Conservation (phyloP, 2,888 invertebrate genomes). For the Alloscopus bannaensis region DNA sequence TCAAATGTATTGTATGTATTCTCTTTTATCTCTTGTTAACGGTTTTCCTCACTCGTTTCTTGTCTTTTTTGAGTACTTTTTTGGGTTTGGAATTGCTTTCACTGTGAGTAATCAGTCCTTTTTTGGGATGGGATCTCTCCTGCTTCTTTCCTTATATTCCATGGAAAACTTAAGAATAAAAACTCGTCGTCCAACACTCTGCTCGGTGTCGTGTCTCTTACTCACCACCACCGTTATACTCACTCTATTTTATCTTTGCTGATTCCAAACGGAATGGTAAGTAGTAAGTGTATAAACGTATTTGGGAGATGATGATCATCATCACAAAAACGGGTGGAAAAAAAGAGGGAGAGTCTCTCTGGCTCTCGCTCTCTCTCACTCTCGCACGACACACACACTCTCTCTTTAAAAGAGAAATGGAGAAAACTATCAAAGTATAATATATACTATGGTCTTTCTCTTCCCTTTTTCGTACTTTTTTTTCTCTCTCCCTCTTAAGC, state of each 20-base stretch:
- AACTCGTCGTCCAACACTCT: slow-evolving; percentile 17
- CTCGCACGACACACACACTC: slow-evolving; percentile 35
- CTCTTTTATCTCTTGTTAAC: background rate
- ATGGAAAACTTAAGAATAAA: slow-evolving; percentile 5
- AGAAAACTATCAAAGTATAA: slow-evolving; percentile 38
- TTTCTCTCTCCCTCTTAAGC: background rate
- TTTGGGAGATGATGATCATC: slow-evolving; percentile 40
- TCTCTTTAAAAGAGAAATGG: slow-evolving; percentile 32
- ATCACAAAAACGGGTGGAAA: slow-evolving; percentile 40
- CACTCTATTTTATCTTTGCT: slow-evolving; percentile 35
- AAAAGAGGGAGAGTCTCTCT: slow-evolving; percentile 53
- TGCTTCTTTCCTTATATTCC: background rate
- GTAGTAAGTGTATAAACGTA: slow-evolving; percentile 39
- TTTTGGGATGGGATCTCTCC: background rate
- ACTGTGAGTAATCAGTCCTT: background rate
- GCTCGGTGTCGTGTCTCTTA: slow-evolving; percentile 27
- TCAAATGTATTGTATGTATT: background rate
- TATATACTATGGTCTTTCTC: background rate
- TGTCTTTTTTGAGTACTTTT: slow-evolving; percentile 16
- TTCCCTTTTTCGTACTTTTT: background rate
- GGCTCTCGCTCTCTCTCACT: slow-evolving; percentile 48
- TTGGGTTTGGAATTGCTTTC: background rate
- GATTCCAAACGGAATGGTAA: slow-evolving; percentile 42
- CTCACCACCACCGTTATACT: slow-evolving; percentile 33
- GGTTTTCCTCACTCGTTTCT: background rate